A percentile compares a stretch with the other conserved stretches of the same genome.
Evolutionary conservation across 2,797 vertebrate species (phyloP).

Genomic region (Mus caroli): DNA sequence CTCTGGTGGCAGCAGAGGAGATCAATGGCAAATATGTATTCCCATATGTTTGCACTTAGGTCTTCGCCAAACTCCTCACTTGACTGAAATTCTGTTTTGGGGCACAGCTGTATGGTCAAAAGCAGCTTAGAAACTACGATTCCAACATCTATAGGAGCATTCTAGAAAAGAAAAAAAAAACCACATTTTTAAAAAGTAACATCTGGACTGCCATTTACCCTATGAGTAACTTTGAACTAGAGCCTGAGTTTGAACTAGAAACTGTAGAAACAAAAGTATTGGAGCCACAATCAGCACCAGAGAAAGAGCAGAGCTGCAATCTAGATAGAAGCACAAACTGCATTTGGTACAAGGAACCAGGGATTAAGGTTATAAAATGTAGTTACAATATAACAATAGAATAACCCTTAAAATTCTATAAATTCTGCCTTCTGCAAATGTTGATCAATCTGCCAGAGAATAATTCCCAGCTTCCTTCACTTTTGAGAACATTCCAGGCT

Average conservation of each 20-base stretch:
- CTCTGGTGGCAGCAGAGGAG: constrained; percentile 94
- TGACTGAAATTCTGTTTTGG: constrained; percentile 89
- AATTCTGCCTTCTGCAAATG: background rate
- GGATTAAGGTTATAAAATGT: background rate
- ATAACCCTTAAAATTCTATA: background rate
- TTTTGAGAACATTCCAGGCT: background rate
- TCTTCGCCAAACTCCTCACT: constrained; percentile 93
- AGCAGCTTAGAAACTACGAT: constrained; percentile 92
- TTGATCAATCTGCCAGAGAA: background rate
- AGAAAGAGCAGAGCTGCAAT: background rate
- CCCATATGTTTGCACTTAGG: constrained; percentile 92
- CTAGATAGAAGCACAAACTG: background rate
- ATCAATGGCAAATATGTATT: constrained; percentile 93
- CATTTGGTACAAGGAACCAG: background rate
- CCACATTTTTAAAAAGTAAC: background rate
- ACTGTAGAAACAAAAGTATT: background rate
- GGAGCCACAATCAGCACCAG: background rate
- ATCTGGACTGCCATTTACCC: background rate
- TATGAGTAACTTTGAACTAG: background rate
- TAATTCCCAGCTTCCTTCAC: fast-evolving
- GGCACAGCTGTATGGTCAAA: constrained; percentile 90
- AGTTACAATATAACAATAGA: background rate
- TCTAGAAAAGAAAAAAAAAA: constrained; percentile 87
- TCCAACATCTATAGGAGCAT: constrained; percentile 91
- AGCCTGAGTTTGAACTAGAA: background rate